Evolutionary conservation across 2,888 invertebrate species (phyloP).

Genomic region (Leptura quadrifasciata): DNA sequence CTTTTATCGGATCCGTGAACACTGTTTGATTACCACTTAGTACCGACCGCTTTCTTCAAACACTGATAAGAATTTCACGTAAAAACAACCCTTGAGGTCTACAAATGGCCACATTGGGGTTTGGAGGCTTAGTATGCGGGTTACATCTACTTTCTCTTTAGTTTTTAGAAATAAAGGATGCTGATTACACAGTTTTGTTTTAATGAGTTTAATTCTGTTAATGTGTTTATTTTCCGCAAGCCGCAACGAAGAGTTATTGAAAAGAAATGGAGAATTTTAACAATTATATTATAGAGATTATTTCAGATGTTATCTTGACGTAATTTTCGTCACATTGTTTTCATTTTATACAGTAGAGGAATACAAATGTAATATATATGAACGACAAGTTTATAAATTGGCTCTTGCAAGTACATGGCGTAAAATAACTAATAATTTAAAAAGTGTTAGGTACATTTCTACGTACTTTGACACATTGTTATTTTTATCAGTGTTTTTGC

Average conservation of each 20-base stretch:
- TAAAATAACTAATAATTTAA: too few relatives aligned
- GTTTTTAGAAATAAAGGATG: conserved; percentile 52
- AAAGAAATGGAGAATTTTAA: background rate
- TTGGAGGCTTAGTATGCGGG: conserved; percentile 52
- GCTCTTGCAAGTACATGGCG: too few relatives aligned
- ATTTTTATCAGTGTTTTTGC: too few relatives aligned
- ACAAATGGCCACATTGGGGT: conserved; percentile 45
- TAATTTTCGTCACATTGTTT: background rate
- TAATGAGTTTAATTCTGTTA: conserved; percentile 57
- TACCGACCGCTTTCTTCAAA: conserved; percentile 34
- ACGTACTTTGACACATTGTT: too few relatives aligned
- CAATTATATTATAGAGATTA: background rate
- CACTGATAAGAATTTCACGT: conserved; percentile 43
- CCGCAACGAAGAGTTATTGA: conserved; percentile 1
- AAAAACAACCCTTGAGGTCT: conserved; percentile 48
- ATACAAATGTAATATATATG: too few relatives aligned
- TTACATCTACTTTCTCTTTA: conserved; percentile 40
- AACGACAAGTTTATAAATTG: too few relatives aligned
- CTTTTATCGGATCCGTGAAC: conserved; percentile 4
- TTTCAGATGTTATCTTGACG: background rate
- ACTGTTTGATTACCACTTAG: conserved; percentile 1
- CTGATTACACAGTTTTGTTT: conserved; percentile 54
- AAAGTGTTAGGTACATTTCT: too few relatives aligned
- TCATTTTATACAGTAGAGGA: too few relatives aligned
- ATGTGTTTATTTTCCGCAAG: conserved; percentile 53